Conservation (phyloP, 1,140 invertebrate genomes). For the Kradibia gibbosae region DNA sequence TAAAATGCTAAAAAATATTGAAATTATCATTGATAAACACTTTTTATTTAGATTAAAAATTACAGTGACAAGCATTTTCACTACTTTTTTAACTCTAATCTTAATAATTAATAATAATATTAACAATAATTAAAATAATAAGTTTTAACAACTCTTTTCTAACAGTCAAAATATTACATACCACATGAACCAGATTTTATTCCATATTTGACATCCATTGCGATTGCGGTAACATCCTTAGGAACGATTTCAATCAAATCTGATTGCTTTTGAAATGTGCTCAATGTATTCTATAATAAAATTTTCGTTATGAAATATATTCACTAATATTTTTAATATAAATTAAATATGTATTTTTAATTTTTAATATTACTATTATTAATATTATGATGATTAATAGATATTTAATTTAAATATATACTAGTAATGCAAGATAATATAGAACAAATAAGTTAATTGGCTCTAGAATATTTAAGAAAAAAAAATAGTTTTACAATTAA, state of each 20-base stretch:
- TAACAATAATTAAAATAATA: too few relatives aligned
- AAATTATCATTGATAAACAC: too few relatives aligned
- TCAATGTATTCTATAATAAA: neutral
- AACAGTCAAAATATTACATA: neutral
- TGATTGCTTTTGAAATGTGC: neutral
- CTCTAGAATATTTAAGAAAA: too few relatives aligned
- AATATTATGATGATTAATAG: neutral
- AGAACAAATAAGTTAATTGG: too few relatives aligned
- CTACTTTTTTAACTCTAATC: too few relatives aligned
- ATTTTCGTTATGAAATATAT: neutral
- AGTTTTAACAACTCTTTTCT: neutral
- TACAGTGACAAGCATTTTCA: too few relatives aligned
- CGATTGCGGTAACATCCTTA: neutral
- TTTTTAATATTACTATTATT: neutral
- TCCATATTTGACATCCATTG: neutral
- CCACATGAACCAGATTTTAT: neutral
- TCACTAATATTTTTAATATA: neutral
- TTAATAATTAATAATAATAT: too few relatives aligned
- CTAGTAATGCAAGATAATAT: too few relatives aligned
- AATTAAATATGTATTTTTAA: neutral
- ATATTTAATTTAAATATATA: too few relatives aligned
- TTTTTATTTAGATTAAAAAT: too few relatives aligned
- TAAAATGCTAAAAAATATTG: too few relatives aligned
- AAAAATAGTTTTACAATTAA: too few relatives aligned
- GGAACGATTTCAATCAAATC: slow-evolving; percentile 14